phyloP scores from a whole-genome alignment of 2,113 vertebrate species.

The Todiramphus chloris region DNA sequence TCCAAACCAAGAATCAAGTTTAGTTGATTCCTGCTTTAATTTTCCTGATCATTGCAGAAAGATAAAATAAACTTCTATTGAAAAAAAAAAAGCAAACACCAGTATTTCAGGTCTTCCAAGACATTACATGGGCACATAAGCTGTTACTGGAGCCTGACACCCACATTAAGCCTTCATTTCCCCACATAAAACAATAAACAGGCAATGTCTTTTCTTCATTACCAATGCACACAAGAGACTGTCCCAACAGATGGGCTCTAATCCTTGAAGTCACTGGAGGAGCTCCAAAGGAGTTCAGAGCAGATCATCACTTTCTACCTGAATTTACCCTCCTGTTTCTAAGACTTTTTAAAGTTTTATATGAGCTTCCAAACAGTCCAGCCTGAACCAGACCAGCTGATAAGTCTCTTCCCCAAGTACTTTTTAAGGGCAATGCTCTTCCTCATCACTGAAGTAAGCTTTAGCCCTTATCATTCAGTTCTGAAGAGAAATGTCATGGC shows the following conservation, averaged over 20 bases:
- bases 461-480: not conserved
- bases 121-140: not conserved
- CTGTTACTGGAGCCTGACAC: not conserved
- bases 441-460: not conserved
- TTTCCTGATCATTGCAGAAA: not conserved
- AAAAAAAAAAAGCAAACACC: not conserved
- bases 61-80: not conserved
- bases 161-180: not conserved
- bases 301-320: not conserved
- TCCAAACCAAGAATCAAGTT: not conserved
- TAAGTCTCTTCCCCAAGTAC: not conserved
- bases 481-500: not conserved
- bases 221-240: not conserved
- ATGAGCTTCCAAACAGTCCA: not conserved
- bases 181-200: not conserved
- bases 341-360: not conserved
- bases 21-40: not conserved
- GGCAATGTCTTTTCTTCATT: not conserved
- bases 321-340: not conserved
- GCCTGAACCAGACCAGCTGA: not conserved
- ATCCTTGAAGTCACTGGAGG: not conserved
- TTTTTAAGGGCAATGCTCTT: not conserved
- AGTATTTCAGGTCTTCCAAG: not conserved
- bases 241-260: not conserved
- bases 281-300: not conserved